Evolutionary conservation across 2,888 invertebrate species (phyloP), one percentile per base, ranked within the genome.

Genomic region (Brachyptera putata): DNA sequence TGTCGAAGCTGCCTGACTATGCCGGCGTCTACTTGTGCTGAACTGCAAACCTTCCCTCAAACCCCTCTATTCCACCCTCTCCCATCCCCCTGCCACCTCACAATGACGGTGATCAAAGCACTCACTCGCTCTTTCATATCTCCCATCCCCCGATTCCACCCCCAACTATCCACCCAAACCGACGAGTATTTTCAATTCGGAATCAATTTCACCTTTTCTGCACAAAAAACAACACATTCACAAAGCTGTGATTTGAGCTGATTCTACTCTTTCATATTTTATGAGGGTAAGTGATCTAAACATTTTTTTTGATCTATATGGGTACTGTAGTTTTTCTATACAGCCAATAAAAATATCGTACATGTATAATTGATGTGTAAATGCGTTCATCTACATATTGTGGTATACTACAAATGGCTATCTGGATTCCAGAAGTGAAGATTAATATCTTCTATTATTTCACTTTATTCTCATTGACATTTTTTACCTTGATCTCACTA

Each of bases 151-250:
- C 43, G 18, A 7, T 43, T 18, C 43, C 16, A 43, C 13, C 43
- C 43, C n/a, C 43, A 16, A 14, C n/a, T 18, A 4, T 4, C 39
- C 39, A 39, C 7, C 3, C 39, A 39, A 4, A 14, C 9, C 39
- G 39, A 11, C 53, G 53, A 53, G 5, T 53, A 34, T 53, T 53
- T 53, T 53, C 53, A 34, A 53, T 53, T 53, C 34, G 21, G 53
- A 53, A 53, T 53, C 53, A 53, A 53, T 53, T 50, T 34, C 53
- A 18, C 50, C 13, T 30, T 14, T 50, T 26, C 30, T 2, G 3
- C 14, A 11, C 26, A 18, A 50, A 50, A 48, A 50, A n/a, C 50
- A 16, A 16, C 50, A 1, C 26, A 30, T 49, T 49, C 11, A 22
- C 24, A 25, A n/a, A 21, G 30, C 16, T 22, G 34, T 53, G 53